These are phyloP conservation scores for Sitophilus oryzae DNA, from an alignment of 1,140 invertebrate species.

Conservation along the genomic window DNA sequence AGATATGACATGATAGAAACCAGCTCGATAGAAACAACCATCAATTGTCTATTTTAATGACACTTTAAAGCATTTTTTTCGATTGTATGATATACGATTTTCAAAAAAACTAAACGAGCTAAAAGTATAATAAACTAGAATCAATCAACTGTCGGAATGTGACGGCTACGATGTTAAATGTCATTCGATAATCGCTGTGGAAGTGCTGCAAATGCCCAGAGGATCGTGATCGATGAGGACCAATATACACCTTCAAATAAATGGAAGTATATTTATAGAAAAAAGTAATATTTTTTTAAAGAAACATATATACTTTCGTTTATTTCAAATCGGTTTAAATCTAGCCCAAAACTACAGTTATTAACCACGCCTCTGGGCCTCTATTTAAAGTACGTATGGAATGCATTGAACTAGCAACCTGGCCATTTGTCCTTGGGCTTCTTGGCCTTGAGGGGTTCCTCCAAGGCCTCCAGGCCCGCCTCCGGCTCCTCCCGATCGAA, in stretches of 20 bases:
- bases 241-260: slow-evolving; percentile 37
- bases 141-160: neutral
- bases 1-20: no score
- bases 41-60: no score
- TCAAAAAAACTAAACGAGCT: no score
- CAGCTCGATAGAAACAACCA: no score
- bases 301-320: no score
- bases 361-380: no score
- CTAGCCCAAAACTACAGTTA: no score
- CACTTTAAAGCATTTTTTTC: no score
- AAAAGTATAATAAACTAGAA: neutral
- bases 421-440: slow-evolving; percentile 58
- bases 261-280: no score
- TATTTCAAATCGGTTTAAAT: no score
- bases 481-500: slow-evolving; percentile 59
- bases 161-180: neutral
- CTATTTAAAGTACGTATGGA: neutral
- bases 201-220: neutral
- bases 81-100: no score
- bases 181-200: neutral
- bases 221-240: neutral
- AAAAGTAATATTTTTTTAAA: no score
- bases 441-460: slow-evolving; percentile 61
- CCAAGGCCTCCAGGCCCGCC: slow-evolving; percentile 56
- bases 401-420: slow-evolving; percentile 41